Base-by-base conservation (phyloP, 2,797 vertebrate species). In the Champsocephalus esox region DNA sequence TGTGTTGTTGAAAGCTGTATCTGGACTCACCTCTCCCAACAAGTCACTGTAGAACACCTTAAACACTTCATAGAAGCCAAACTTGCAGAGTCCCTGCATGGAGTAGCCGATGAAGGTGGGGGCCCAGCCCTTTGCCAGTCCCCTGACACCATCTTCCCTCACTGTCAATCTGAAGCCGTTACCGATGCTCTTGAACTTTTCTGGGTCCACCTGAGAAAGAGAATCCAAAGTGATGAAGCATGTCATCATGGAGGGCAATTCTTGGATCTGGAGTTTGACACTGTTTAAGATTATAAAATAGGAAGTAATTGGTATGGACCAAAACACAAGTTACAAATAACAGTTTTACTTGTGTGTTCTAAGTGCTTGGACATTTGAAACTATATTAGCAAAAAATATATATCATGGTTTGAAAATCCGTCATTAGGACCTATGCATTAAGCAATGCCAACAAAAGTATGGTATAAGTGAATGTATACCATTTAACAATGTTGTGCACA, bases 31-130 rank as follows among this genome's bases (percentile, higher is more conserved):
- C 96, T 99, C 97, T 88, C 97, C 97, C 73, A 99, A 70, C 41
- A 97, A 9, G 84, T 98, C 97, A 67, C 97, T 94, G 87, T 99
- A 99, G 0, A 99, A 14, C 79, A 96, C 90, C 95, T 99, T 99
- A 92, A 99, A 99, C 83, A 98, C 93, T 94, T 99, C 97, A 82
- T 99, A 99, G 90, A 99, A 98, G 82, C 98, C 98, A 74, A 99
- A 99, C 91, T 99, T 99, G 96, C 97, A 99, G 45, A 99, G 95
- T 3, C 98, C 98, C 88, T 99, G 97, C 97, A 99, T 95, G 77
- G 98, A 99, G 85, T 99, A 99, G 16, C 97, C 98, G 55, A 98
- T 95, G 84, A 98, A 99, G 50, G 97, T 99, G 14, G 98, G 98
- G 21, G 98, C 97, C 98, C 98, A 99, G 87, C 98, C 98, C 87